phyloP scores from a whole-genome alignment of 2,113 vertebrate genomes.

The Psephotus haematonotus region DNA sequence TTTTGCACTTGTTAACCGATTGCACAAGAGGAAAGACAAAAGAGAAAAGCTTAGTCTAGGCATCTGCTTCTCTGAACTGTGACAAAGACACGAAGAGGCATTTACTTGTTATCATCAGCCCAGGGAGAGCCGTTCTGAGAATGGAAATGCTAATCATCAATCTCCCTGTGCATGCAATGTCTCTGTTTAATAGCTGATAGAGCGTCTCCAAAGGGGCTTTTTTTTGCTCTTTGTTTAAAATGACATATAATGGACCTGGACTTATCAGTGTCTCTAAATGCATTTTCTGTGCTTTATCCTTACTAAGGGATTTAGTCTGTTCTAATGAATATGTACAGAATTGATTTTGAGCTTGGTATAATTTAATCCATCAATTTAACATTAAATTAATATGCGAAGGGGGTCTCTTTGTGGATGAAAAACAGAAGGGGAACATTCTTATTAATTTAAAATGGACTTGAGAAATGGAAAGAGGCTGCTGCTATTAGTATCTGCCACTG shows the following conservation, averaged over 20 bases:
- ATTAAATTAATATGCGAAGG: constrained; percentile 91
- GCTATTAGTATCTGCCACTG: constrained; percentile 79
- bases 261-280: constrained; percentile 93
- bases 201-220: constrained; percentile 87
- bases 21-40: constrained; percentile 81
- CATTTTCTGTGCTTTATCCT: constrained; percentile 81
- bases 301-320: constrained; percentile 80
- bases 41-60: constrained; percentile 70
- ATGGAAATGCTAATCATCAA: constrained; percentile 90
- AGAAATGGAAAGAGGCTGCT: constrained; percentile 71
- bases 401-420: constrained; percentile 78
- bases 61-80: constrained; percentile 81
- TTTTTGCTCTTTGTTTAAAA: constrained; percentile 93
- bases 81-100: constrained; percentile 67
- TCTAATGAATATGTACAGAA: constrained; percentile 85
- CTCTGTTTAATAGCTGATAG: constrained; percentile 98
- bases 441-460: constrained; percentile 81
- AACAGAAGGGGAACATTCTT: constrained; percentile 76
- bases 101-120: constrained; percentile 81
- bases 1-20: constrained; percentile 76
- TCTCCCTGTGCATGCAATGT: constrained; percentile 84
- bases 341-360: constrained; percentile 91
- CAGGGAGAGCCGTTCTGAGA: constrained; percentile 79
- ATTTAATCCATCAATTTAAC: constrained; percentile 98
- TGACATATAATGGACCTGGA: constrained; percentile 93